phyloP scores from a whole-genome alignment of 1,140 invertebrate genomes.

The Oedothorax gibbosus region DNA sequence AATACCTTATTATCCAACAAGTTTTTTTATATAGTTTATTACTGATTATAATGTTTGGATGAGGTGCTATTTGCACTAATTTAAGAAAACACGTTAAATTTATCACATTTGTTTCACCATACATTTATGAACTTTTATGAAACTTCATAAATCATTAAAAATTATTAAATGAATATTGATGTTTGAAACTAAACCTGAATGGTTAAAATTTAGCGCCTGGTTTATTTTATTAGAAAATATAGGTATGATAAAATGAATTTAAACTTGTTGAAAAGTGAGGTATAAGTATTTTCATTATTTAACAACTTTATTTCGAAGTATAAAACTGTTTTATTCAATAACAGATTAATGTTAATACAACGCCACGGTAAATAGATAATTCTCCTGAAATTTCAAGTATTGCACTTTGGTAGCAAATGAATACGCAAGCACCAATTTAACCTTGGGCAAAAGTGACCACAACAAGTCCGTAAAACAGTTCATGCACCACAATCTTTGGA shows the following conservation, averaged over 20 bases:
- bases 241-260: no score
- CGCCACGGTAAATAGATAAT: constrained; percentile 54
- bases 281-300: constrained; percentile 20
- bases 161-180: no score
- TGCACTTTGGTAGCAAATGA: constrained; percentile 58
- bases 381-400: constrained; percentile 55
- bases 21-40: neutral
- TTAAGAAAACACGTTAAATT: no score
- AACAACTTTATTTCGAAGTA: constrained; percentile 47
- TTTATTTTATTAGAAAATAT: no score
- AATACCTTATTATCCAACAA: constrained; percentile 7
- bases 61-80: no score
- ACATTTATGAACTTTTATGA: no score
- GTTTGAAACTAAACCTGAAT: no score
- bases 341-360: constrained; percentile 55
- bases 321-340: constrained; percentile 53
- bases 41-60: no score
- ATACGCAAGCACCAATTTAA: constrained; percentile 55
- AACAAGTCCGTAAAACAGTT: constrained; percentile 8
- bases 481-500: neutral
- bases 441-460: constrained; percentile 43
- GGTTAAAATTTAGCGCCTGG: no score
- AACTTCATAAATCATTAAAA: no score
- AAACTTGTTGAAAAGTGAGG: neutral
- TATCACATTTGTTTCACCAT: no score